Evolutionary conservation across 1,140 invertebrate genomes (phyloP), one percentile per base, ranked within the genome.

Genomic region (Brevipalpus yothersi): DNA sequence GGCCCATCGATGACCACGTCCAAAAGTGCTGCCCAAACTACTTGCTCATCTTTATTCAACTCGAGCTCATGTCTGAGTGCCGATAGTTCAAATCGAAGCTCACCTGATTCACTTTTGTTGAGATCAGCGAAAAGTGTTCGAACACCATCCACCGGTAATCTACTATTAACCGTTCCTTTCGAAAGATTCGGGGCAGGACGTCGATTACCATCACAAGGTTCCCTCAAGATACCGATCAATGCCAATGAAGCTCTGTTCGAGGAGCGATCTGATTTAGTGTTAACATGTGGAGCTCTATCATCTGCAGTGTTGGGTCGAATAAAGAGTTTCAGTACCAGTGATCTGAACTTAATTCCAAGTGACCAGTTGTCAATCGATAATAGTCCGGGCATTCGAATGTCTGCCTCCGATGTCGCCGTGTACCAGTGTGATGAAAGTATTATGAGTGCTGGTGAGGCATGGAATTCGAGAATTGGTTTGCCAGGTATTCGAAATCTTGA

Each of bases 251-350:
- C 78, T 41, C 80, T 80, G 77, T 82, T 80, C 62, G 81, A 83
- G 69, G 81, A 83, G 65, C 80, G 82, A 69, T 81, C 78, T 23
- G 82, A 85, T 63, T 61, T 65, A n/a, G 82, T 86, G 19, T 77
- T 80, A 42, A 82, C 81, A 61, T 86, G 82, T 64, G 82, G 81
- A 0, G 80, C 78, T 3, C 72, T 86, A 10, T 83, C 81, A 11
- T 82, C 82, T n/a, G 41, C 53, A 43, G 56, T 58, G 41, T 43
- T 85, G 1, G 83, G 83, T 1, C 72, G 86, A 1, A 81, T 83
- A 47, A 81, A 83, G 65, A 84, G 82, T 65, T 86, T 86, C 70
- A 84, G 82, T 62, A 83, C 83, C 0, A 79, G 78, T 42, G 84
- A 86, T 66, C 81, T 86, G n/a, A 42, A 58, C 53, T 53, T 45